phyloP scores from a whole-genome alignment of 2,113 vertebrate species.

The Megaptera novaeangliae region DNA sequence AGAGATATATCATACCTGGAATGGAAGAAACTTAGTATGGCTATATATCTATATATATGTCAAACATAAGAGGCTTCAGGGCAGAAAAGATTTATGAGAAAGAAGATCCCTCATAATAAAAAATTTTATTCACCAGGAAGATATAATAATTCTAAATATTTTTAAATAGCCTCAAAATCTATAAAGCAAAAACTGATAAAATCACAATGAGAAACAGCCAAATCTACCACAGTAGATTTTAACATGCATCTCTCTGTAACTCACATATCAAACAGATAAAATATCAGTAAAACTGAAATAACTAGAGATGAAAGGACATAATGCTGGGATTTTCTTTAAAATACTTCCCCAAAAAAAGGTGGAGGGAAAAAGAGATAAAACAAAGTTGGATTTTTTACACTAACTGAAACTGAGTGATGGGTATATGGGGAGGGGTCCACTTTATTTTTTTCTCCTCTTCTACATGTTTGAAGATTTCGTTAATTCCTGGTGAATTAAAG shows the following conservation, averaged over 20 bases:
- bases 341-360: not conserved
- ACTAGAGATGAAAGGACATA: not conserved
- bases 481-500: not conserved
- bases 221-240: not conserved
- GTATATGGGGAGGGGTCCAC: not conserved
- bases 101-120: not conserved
- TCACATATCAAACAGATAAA: not conserved
- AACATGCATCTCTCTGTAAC: not conserved
- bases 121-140: not conserved
- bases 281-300: constrained; percentile 3
- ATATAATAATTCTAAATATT: not conserved
- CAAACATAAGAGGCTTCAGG: not conserved
- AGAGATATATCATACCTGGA: not conserved
- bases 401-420: not conserved
- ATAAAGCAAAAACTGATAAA: constrained; percentile 36
- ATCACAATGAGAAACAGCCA: not conserved
- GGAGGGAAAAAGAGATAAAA: not conserved
- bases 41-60: not conserved
- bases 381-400: not conserved
- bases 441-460: not conserved
- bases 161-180: not conserved
- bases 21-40: not conserved
- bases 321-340: constrained; percentile 19
- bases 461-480: constrained; percentile 2
- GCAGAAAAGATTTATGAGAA: not conserved